phyloP scores from a whole-genome alignment of 2,113 vertebrate species.

The Limanda limanda region DNA sequence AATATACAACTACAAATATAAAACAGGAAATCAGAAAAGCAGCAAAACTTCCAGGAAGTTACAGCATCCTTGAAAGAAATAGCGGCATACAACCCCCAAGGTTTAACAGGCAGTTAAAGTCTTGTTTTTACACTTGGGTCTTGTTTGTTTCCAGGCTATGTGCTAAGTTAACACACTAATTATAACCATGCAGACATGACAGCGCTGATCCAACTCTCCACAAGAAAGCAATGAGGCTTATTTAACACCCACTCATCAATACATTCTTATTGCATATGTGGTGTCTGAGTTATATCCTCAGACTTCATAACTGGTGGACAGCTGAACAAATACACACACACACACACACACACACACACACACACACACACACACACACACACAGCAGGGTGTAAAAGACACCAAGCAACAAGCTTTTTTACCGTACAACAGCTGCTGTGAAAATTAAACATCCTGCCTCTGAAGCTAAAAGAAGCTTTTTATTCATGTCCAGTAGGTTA shows the following conservation, averaged over 20 bases:
- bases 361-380: conserved; percentile 20
- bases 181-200: no score
- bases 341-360: no score
- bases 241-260: background rate
- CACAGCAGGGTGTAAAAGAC: conserved; percentile 15
- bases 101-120: no score
- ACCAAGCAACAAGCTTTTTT: background rate
- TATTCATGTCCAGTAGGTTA: background rate
- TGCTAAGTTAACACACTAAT: background rate
- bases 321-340: conserved; percentile 27
- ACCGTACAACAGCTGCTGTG: conserved; percentile 2
- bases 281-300: conserved; percentile 25
- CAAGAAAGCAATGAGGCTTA: background rate
- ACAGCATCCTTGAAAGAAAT: no score
- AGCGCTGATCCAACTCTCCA: background rate
- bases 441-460: conserved; percentile 31
- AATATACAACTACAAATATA: no score
- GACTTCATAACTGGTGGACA: background rate
- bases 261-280: background rate
- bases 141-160: no score
- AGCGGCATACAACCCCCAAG: no score
- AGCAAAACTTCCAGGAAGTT: no score
- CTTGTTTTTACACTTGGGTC: no score
- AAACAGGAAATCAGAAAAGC: no score
- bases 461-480: conserved; percentile 9